phyloP scores from a whole-genome alignment of 1,140 invertebrate species.

The Chionoecetes opilio region DNA sequence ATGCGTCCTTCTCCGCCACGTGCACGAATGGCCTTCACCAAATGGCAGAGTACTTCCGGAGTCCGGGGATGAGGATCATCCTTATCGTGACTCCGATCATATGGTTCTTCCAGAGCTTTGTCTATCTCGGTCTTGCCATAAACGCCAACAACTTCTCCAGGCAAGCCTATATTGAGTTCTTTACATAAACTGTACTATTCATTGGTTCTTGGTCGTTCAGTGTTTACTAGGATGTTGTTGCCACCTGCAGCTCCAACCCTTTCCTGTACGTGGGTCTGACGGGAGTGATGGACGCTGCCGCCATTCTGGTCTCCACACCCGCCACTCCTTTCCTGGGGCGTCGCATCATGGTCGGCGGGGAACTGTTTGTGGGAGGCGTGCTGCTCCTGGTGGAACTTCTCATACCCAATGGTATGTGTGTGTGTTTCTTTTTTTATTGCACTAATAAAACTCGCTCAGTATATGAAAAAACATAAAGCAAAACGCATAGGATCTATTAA shows the following conservation, averaged over 20 bases:
- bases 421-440: background rate
- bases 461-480: no score
- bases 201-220: background rate
- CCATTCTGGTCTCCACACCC: conserved; percentile 57
- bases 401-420: conserved; percentile 45
- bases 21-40: background rate
- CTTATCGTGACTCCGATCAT: conserved; percentile 14
- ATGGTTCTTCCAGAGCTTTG: conserved; percentile 60
- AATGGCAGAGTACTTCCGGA: background rate
- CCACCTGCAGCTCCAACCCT: conserved; percentile 39
- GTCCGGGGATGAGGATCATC: conserved; percentile 56
- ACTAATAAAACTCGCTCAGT: no score
- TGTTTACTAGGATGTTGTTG: background rate
- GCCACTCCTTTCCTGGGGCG: conserved; percentile 56
- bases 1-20: background rate
- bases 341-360: conserved; percentile 39
- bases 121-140: conserved; percentile 56
- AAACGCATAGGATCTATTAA: no score
- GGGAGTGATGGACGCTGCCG: conserved; percentile 52
- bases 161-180: background rate
- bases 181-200: background rate
- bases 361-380: background rate
- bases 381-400: conserved; percentile 56
- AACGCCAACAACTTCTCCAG: conserved; percentile 71
- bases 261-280: conserved; percentile 70